Base-by-base conservation (phyloP, 2,797 vertebrate species). In the Oreochromis grahami region DNA sequence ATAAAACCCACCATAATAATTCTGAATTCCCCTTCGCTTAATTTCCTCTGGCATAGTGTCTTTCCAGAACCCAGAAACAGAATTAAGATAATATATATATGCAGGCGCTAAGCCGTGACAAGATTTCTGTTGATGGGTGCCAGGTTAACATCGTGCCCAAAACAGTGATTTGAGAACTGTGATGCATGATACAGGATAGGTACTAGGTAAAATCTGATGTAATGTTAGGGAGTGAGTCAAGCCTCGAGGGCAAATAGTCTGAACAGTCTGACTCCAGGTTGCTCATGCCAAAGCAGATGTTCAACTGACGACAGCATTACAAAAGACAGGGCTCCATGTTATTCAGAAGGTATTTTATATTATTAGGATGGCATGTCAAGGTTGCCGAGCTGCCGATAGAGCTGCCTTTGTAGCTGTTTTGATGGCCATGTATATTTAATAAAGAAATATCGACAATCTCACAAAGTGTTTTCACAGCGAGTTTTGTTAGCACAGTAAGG, bases 281-380 rank as follows among this genome's bases (percentile, higher is more conserved):
- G 88, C 91, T 94, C 93, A 91, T 88, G 92, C 94, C 91, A 86
- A 93, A 95, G 91, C 95, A 95, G 94, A 95, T 96, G 95, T 95
- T 94, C 91, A 51, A 65, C 91, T 93, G 93, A 94, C 78, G 89
- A 93, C 91, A 93, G 86, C 86, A 83, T 87, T 56, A 89, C 86
- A 91, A 92, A 91, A 93, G 92, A 92, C 89, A 85, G 76, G 6
- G 65, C 56, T 36, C 48, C 68, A 11, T 83, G 91, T 88, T 84
- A 86, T 87, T 92, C 87, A 86, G 53, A 50, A 79, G 81, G 65
- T 81, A 74, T 86, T 84, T 88, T 83, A 68, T 63, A 68, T 83
- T 72, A 91, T 88, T 63, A 53, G 36, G 80, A 70, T 8, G 81
- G 56, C 70, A 85, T 76, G 77, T 86, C 79, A 87, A 77, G 76